Percentiles rank a stretch among this genome's conserved stretches.
Conservation (phyloP, 2,888 invertebrate genomes). For the Parnassius orleans region DNA sequence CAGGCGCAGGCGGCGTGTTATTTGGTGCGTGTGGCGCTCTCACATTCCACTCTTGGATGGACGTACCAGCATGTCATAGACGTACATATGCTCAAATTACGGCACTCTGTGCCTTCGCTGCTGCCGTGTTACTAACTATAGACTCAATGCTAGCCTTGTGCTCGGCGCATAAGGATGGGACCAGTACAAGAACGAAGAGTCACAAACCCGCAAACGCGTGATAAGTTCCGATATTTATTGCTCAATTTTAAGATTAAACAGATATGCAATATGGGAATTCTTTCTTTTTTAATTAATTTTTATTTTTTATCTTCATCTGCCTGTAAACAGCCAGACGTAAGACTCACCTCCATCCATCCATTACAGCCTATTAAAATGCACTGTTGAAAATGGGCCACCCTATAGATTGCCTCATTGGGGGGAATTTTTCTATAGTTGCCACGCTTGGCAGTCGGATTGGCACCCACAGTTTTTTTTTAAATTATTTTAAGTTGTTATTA, state of each 20-base stretch:
- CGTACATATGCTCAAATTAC: constrained; percentile 50
- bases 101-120: constrained; percentile 57
- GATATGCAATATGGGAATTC: not conserved
- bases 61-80: constrained; percentile 48
- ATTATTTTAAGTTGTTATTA: no score
- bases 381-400: no score
- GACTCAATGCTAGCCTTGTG: constrained; percentile 61
- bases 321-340: no score
- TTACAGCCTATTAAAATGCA: no score
- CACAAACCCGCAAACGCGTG: constrained; percentile 39
- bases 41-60: constrained; percentile 59
- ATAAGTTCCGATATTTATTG: constrained; percentile 28
- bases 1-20: constrained; percentile 54
- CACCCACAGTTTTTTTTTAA: no score
- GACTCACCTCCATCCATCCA: no score
- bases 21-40: constrained; percentile 60
- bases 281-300: not conserved
- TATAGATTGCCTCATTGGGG: no score
- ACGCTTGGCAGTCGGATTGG: no score
- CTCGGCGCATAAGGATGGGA: constrained; percentile 54
- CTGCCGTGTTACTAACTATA: constrained; percentile 52
- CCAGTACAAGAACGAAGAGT: constrained; percentile 48
- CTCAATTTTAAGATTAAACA: constrained; percentile 21
- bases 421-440: no score
- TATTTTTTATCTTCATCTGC: not conserved